Percentiles rank a stretch among this genome's conserved stretches.
Evolutionary conservation across 30 jellyfish, hydroid and myxozoan species (phyloP).

Genomic region (Pseudorhiza aurosa): DNA sequence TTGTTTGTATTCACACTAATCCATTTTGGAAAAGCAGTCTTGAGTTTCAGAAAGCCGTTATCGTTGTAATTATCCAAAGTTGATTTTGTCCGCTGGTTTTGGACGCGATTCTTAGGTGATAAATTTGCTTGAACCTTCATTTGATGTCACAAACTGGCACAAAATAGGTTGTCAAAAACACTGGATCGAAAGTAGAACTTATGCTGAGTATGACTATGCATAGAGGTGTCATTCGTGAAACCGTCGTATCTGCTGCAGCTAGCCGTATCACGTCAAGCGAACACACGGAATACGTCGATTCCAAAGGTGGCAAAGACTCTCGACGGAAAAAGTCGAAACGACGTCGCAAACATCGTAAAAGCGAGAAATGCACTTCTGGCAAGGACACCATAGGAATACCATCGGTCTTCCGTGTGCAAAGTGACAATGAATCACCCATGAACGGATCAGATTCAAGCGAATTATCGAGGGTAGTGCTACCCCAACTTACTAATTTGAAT

Average conservation of each 20-base stretch:
- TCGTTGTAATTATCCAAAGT: too few species aligned
- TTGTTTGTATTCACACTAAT: too few species aligned
- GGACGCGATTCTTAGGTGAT: too few species aligned
- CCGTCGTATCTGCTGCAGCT: not conserved
- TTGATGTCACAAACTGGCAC: too few species aligned
- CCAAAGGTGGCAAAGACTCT: not conserved
- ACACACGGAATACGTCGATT: not conserved
- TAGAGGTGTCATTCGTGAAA: not conserved
- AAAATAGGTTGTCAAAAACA: too few species aligned
- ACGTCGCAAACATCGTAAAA: constrained; percentile 3
- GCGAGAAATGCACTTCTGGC: not conserved
- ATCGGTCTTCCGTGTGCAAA: not conserved
- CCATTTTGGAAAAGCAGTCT: too few species aligned
- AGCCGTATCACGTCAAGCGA: not conserved
- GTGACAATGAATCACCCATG: not conserved
- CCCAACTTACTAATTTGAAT: not conserved
- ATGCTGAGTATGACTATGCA: not conserved
- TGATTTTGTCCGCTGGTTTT: too few species aligned
- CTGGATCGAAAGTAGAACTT: too few species aligned
- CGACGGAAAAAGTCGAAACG: constrained; percentile 9
- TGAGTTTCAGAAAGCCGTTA: too few species aligned
- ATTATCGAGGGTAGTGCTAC: not conserved
- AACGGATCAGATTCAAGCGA: not conserved
- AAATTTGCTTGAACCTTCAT: too few species aligned
- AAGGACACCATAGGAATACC: not conserved